Percentiles rank a stretch among this genome's conserved stretches.
Evolutionary conservation across 2,888 invertebrate genomes (phyloP).

Genomic region (Siphlonurus alternatus): DNA sequence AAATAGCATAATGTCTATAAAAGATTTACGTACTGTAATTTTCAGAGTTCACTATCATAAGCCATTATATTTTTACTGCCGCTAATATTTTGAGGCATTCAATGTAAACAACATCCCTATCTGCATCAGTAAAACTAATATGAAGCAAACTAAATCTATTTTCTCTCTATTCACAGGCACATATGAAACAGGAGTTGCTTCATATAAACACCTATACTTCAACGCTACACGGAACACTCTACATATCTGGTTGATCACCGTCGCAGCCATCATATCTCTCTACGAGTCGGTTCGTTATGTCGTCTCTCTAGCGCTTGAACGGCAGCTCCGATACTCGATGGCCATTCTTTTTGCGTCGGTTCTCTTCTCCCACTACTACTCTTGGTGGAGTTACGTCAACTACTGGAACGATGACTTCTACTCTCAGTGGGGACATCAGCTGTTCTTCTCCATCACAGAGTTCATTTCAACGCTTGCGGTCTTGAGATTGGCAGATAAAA

Average conservation of each 20-base stretch:
- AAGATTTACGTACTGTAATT: too few species aligned
- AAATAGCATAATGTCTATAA: too few species aligned
- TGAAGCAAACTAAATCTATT: too few species aligned
- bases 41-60: too few species aligned
- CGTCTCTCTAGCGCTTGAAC: slow-evolving; percentile 32
- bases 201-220: slow-evolving; percentile 53
- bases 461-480: slow-evolving; percentile 30
- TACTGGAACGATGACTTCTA: slow-evolving; percentile 56
- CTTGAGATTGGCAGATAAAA: neutral
- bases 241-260: slow-evolving; percentile 47
- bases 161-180: slow-evolving; percentile 30
- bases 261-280: slow-evolving; percentile 36
- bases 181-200: slow-evolving; percentile 49
- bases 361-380: slow-evolving; percentile 49
- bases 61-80: too few species aligned
- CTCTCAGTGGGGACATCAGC: slow-evolving; percentile 49
- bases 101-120: too few species aligned
- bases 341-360: slow-evolving; percentile 39
- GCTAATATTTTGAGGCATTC: too few species aligned
- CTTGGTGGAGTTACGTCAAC: slow-evolving; percentile 51
- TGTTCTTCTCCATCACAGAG: slow-evolving; percentile 45
- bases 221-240: slow-evolving; percentile 45
- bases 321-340: slow-evolving; percentile 40
- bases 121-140: too few species aligned
- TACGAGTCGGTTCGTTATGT: slow-evolving; percentile 44